Percentiles rank a stretch among this genome's conserved stretches.
Conservation (phyloP, 2,888 invertebrate genomes). For the Gnatocerus cornutus region DNA sequence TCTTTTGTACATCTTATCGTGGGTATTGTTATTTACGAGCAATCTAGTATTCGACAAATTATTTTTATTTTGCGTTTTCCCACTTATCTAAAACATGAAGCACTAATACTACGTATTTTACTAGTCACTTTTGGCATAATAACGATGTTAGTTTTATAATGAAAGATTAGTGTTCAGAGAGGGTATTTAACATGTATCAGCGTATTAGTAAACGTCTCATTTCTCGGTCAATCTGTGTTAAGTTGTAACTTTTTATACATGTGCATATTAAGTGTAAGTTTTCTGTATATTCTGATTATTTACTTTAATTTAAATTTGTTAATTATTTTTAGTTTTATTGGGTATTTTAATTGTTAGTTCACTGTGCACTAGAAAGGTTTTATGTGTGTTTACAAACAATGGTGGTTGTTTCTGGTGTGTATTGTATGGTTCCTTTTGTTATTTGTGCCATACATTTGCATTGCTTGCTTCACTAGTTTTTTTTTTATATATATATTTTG, state of each 20-base stretch:
- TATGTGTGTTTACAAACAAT: constrained; percentile 48
- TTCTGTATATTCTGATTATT: constrained; percentile 38
- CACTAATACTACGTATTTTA: constrained; percentile 42
- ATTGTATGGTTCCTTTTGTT: constrained; percentile 51
- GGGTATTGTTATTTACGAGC: background rate
- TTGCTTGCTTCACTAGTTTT: constrained; percentile 47
- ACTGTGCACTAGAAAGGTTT: constrained; percentile 49
- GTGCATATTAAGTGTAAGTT: constrained; percentile 48
- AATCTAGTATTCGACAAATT: background rate
- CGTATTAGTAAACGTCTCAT: constrained; percentile 24
- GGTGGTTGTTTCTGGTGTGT: constrained; percentile 49
- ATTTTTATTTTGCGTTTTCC: constrained; percentile 22
- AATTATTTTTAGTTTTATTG: constrained; percentile 48
- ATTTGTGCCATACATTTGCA: constrained; percentile 48
- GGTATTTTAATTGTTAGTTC: constrained; percentile 50
- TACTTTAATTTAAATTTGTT: constrained; percentile 46
- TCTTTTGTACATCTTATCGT: background rate
- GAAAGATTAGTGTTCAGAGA: constrained; percentile 38
- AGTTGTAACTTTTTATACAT: constrained; percentile 43
- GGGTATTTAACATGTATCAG: constrained; percentile 23
- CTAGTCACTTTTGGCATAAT: constrained; percentile 50
- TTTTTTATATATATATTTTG: constrained; percentile 21
- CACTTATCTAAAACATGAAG: constrained; percentile 47
- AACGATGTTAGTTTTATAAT: constrained; percentile 41
- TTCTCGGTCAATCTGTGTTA: constrained; percentile 43